Base-by-base conservation (phyloP, 1,140 invertebrate species). In the Eurosta solidaginis region DNA sequence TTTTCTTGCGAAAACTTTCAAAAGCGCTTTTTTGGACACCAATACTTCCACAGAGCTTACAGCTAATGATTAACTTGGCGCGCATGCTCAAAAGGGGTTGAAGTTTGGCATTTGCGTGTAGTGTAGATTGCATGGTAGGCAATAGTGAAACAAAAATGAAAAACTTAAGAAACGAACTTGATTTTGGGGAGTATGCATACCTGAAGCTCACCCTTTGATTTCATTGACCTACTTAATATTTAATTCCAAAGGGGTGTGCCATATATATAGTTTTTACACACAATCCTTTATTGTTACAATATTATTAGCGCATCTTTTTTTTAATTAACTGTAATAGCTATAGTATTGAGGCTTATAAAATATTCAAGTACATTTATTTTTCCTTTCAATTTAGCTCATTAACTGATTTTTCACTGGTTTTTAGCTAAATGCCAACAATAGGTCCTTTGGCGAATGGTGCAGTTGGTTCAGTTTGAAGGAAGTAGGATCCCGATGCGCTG, bases 371-470 rank as follows among this genome's bases (percentile, higher is more conserved):
- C n/a, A n/a, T n/a, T n/a, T n/a, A n/a, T n/a, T n/a, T n/a, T n/a
- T n/a, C n/a, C n/a, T n/a, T n/a, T n/a, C 59, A 6, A n/a, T 14
- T 68, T 17, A n/a, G 63, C 36, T 73, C 20, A 10, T 73, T 73
- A 36, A 10, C 29, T 12, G 36, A n/a, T 29, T 27, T 29, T 40
- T 77, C 63, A 7, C 25, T 45, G 9, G 83, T 79, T 45, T 83
- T 81, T 27, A 85, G 49, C 59, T 81, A 77, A 2, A 84, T 17
- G 52, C 82, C 81, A 2, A 82, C 42, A 0, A 81, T 45, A 0
- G 84, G 82, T 40, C 85, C 85, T 20, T 83, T 85, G 27, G 85
- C 85, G 42, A 81, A 86, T 6, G 85, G 85, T 5, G 81, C 59
- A 7, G 74, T 50, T 14, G 82, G 79, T n/a, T 84, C 63, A 0